Evolutionary conservation across 1,140 invertebrate species (phyloP).

Genomic region (Brachionus rubens): DNA sequence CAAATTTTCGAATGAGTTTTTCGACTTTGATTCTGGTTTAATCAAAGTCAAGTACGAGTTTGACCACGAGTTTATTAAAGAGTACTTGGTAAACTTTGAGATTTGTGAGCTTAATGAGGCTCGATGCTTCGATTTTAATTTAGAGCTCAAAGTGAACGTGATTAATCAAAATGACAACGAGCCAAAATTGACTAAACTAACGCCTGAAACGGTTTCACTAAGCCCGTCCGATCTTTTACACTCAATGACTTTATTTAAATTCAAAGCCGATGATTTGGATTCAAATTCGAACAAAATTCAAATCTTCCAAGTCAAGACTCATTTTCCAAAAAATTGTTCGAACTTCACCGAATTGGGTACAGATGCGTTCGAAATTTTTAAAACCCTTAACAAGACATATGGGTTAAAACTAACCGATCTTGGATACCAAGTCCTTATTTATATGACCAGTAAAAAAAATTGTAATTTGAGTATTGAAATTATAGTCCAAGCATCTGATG

Average conservation of each 20-base stretch:
- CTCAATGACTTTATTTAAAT: constrained; percentile 14
- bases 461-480: not conserved
- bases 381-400: not conserved
- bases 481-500: not conserved
- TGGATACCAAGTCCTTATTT: constrained; percentile 7
- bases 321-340: not conserved
- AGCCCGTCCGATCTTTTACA: not conserved
- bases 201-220: not conserved
- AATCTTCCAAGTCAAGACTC: not conserved
- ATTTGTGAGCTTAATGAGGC: not conserved
- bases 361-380: not conserved
- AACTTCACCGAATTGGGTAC: not conserved
- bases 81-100: not conserved
- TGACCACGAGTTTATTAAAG: not conserved
- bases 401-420: not conserved
- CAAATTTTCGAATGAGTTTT: not conserved
- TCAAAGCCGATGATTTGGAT: not conserved
- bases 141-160: not conserved
- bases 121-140: not conserved
- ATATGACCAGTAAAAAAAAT: not conserved
- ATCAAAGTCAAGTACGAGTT: not conserved
- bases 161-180: constrained; percentile 33
- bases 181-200: not conserved
- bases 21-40: not conserved
- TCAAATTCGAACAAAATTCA: not conserved